These are phyloP conservation scores for Agrilus biguttatus DNA, from an alignment of 2,888 invertebrate species.

Conservation along the genomic window DNA sequence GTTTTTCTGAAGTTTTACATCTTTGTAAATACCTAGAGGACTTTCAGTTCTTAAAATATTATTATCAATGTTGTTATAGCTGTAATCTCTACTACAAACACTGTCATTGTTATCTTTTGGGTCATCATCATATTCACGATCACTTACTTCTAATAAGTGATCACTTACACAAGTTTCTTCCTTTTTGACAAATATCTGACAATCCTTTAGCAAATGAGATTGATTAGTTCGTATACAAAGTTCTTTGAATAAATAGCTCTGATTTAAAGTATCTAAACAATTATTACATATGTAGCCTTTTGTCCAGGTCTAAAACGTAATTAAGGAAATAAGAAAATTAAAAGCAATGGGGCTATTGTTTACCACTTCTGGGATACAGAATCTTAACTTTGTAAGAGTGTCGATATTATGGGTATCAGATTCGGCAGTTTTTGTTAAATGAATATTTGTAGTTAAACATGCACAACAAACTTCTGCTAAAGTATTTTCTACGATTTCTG, in stretches of 20 bases:
- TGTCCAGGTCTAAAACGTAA: slow-evolving; percentile 13
- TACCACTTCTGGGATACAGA: slow-evolving; percentile 21
- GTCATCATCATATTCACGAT: neutral
- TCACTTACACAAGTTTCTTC: neutral
- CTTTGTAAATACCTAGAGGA: neutral
- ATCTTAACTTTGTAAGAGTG: slow-evolving; percentile 14
- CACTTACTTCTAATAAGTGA: neutral
- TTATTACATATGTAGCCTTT: slow-evolving; percentile 14
- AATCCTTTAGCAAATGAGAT: slow-evolving; percentile 4
- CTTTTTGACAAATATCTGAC: neutral
- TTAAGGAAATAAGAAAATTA: neutral
- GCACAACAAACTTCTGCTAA: slow-evolving; percentile 8
- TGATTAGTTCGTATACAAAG: slow-evolving; percentile 17
- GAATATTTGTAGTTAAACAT: slow-evolving; percentile 10
- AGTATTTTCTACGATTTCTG: no score
- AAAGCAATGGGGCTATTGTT: slow-evolving; percentile 3
- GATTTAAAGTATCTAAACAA: slow-evolving; percentile 17
- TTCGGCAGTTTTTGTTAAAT: slow-evolving; percentile 11
- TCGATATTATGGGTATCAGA: slow-evolving; percentile 9
- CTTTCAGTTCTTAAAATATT: no score
- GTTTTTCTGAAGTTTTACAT: neutral
- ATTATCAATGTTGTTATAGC: no score
- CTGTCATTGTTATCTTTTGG: slow-evolving; percentile 7
- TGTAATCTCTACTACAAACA: slow-evolving; percentile 6
- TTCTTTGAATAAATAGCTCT: slow-evolving; percentile 17